phyloP scores from a whole-genome alignment of 2,888 invertebrate genomes.

The Lasioglossum oenotherae region DNA sequence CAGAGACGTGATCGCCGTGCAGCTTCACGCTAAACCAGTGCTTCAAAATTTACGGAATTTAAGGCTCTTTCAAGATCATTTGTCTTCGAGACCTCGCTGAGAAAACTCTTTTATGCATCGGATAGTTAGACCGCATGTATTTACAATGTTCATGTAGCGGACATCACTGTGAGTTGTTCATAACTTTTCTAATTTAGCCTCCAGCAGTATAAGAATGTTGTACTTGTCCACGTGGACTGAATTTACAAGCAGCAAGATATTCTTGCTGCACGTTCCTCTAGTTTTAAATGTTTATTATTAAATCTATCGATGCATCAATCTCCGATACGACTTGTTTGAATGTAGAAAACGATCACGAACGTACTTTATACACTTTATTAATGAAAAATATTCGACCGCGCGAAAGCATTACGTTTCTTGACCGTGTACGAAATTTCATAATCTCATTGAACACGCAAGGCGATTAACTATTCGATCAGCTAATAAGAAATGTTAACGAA shows the following conservation, averaged over 20 bases:
- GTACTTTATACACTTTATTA: too few relatives aligned
- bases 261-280: not conserved
- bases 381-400: too few relatives aligned
- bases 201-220: not conserved
- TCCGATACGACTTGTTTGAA: too few relatives aligned
- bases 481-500: not conserved
- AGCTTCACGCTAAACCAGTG: not conserved
- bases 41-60: not conserved
- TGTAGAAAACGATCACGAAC: too few relatives aligned
- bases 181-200: not conserved
- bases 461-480: not conserved
- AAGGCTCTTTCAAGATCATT: not conserved
- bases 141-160: not conserved
- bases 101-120: not conserved
- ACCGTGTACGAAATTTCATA: not conserved
- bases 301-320: not conserved
- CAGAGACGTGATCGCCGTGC: not conserved
- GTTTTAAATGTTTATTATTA: not conserved
- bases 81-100: not conserved
- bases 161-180: not conserved
- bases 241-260: not conserved
- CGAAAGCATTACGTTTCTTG: too few relatives aligned
- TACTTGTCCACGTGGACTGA: not conserved
- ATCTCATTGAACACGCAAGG: not conserved
- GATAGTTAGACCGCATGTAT: not conserved